Percentiles rank a stretch among this genome's conserved stretches.
phyloP scores from a whole-genome alignment of 2,888 invertebrate species.

The Ornithoptera priamus region DNA sequence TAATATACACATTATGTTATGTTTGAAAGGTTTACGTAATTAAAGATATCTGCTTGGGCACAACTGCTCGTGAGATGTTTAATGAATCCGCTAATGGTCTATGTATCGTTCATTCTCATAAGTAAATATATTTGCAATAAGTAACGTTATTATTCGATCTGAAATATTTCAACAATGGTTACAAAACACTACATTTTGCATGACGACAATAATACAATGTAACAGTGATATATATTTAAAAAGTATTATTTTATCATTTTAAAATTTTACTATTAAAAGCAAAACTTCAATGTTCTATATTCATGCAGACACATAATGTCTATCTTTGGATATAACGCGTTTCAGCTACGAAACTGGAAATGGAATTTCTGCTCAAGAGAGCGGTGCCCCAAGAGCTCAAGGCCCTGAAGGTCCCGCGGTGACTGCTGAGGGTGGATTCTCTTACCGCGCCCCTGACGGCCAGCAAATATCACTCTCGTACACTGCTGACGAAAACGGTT shows the following conservation, averaged over 20 bases:
- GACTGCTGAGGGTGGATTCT: slow-evolving; percentile 83
- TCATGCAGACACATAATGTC: too few relatives aligned
- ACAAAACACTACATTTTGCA: background rate
- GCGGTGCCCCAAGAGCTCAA: slow-evolving; percentile 77
- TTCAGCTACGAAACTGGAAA: slow-evolving; percentile 83
- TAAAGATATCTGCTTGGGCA: background rate
- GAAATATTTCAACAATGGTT: background rate
- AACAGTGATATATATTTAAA: too few relatives aligned
- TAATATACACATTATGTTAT: background rate
- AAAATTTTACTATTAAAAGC: too few relatives aligned
- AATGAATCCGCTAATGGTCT: slow-evolving; percentile 4
- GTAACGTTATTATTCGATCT: background rate
- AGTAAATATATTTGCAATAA: background rate
- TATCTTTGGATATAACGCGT: slow-evolving; percentile 14
- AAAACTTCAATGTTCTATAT: too few relatives aligned
- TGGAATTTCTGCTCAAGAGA: slow-evolving; percentile 82
- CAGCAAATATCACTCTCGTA: slow-evolving; percentile 83
- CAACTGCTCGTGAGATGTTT: background rate
- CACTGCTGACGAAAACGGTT: slow-evolving; percentile 86
- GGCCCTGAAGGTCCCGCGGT: slow-evolving; percentile 77
- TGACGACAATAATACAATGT: background rate
- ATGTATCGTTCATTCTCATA: background rate
- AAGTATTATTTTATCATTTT: too few relatives aligned
- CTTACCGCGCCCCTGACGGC: slow-evolving; percentile 84
- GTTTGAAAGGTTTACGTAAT: slow-evolving; percentile 1